Evolutionary conservation across 2,797 vertebrate species (phyloP).

Genomic region (Apodemus agrarius): DNA sequence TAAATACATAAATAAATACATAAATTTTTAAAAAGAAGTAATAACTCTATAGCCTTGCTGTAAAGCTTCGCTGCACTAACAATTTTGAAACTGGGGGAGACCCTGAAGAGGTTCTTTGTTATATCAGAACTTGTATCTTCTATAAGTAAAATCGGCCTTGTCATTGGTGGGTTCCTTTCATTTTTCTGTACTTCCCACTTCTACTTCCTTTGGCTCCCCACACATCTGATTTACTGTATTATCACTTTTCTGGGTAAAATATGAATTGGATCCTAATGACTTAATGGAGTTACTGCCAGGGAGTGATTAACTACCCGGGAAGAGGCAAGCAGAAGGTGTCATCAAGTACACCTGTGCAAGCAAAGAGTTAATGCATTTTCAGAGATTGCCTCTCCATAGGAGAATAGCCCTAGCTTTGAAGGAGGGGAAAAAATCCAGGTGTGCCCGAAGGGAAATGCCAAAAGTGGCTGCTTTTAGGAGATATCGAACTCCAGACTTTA

Average conservation of each 20-base stretch:
- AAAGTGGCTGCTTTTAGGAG: slow-evolving; percentile 74
- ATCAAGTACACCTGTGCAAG: neutral
- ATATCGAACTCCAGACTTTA: slow-evolving; percentile 82
- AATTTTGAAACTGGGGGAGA: neutral
- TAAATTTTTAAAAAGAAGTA: neutral
- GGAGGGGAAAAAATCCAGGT: slow-evolving; percentile 59
- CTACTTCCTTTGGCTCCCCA: neutral
- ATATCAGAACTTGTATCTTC: neutral
- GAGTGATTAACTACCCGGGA: slow-evolving; percentile 31
- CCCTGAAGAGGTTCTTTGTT: neutral
- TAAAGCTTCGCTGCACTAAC: neutral
- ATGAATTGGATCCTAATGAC: slow-evolving; percentile 58
- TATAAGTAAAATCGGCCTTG: slow-evolving; percentile 50
- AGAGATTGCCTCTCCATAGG: neutral
- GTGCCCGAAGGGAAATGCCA: slow-evolving; percentile 38
- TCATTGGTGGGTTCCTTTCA: neutral
- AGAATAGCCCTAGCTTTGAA: slow-evolving; percentile 53
- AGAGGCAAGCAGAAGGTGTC: neutral
- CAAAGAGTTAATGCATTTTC: slow-evolving; percentile 68
- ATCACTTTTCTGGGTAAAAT: slow-evolving; percentile 47
- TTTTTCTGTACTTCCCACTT: neutral
- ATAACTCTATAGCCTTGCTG: neutral
- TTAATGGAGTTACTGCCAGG: slow-evolving; percentile 42
- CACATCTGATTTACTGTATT: neutral
- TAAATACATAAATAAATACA: no score